Conservation (phyloP, 2,888 invertebrate genomes). For the Cataglyphis livida region DNA sequence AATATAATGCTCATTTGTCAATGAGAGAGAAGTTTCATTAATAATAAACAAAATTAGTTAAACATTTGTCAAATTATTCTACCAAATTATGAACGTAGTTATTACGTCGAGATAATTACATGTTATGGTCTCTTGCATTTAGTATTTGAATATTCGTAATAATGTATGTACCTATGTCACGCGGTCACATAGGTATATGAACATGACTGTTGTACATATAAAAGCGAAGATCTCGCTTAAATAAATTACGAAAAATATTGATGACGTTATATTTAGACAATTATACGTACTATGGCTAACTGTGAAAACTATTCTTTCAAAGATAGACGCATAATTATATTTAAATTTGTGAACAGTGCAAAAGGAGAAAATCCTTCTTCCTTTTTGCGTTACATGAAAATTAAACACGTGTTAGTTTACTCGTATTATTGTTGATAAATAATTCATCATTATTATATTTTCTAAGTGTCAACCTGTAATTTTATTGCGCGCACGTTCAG, state of each 20-base stretch:
- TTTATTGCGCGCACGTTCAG: conserved; percentile 22
- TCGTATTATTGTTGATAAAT: conserved; percentile 25
- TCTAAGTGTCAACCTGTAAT: conserved; percentile 52
- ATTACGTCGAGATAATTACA: conserved; percentile 31
- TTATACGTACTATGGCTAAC: not conserved
- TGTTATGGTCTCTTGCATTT: conserved; percentile 14
- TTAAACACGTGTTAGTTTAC: not conserved
- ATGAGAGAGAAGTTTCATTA: conserved; percentile 13
- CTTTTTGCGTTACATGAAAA: not conserved
- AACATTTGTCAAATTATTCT: conserved; percentile 23
- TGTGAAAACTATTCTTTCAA: not conserved
- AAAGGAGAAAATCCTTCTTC: not conserved
- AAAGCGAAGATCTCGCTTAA: not conserved
- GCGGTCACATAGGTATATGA: not conserved
- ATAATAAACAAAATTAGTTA: conserved; percentile 33
- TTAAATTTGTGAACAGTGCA: not conserved
- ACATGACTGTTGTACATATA: not conserved
- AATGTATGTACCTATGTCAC: not conserved
- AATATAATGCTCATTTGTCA: conserved; percentile 22
- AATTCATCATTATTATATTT: conserved; percentile 76
- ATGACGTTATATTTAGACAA: not conserved
- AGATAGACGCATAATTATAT: not conserved
- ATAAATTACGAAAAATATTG: not conserved
- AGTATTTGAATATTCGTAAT: not conserved
- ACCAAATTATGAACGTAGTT: not conserved